A percentile compares a stretch with the other conserved stretches of the same genome.
phyloP scores from a whole-genome alignment of 2,113 vertebrate genomes.

The Tichodroma muraria region DNA sequence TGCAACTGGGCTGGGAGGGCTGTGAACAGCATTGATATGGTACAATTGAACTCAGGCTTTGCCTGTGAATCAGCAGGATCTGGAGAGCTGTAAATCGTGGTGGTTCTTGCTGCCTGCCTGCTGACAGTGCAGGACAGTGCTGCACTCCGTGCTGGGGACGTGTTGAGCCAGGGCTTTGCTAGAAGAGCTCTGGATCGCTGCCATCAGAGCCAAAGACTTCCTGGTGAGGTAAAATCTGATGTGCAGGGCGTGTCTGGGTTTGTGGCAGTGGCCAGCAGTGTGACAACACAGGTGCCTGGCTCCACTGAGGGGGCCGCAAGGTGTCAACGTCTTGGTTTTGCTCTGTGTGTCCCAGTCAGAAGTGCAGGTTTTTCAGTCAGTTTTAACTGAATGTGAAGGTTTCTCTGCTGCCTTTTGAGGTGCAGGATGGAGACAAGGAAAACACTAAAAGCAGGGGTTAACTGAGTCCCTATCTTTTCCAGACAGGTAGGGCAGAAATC shows the following conservation, averaged over 20 bases:
- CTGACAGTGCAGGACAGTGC: not conserved
- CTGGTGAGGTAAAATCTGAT: not conserved
- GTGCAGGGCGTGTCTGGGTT: not conserved
- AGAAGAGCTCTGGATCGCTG: not conserved
- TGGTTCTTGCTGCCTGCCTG: not conserved
- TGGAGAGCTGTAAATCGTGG: not conserved
- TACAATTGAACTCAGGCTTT: not conserved
- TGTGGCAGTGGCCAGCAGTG: not conserved
- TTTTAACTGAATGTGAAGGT: not conserved
- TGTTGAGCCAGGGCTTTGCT: not conserved
- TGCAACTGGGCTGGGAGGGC: not conserved
- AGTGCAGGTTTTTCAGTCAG: not conserved
- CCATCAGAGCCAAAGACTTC: not conserved
- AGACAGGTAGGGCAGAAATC: not conserved
- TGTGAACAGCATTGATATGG: not conserved
- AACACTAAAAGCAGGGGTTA: not conserved
- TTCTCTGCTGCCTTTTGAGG: not conserved
- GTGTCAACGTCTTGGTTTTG: not conserved
- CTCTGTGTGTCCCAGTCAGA: not conserved
- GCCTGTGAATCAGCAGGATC: constrained; percentile 8
- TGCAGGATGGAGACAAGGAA: not conserved
- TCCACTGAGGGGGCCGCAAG: not conserved
- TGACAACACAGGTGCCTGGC: fast-evolving
- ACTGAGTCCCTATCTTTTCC: not conserved
- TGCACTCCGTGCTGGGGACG: not conserved